Conservation (phyloP, 2,797 vertebrate species). For the Labeo calbasu region DNA sequence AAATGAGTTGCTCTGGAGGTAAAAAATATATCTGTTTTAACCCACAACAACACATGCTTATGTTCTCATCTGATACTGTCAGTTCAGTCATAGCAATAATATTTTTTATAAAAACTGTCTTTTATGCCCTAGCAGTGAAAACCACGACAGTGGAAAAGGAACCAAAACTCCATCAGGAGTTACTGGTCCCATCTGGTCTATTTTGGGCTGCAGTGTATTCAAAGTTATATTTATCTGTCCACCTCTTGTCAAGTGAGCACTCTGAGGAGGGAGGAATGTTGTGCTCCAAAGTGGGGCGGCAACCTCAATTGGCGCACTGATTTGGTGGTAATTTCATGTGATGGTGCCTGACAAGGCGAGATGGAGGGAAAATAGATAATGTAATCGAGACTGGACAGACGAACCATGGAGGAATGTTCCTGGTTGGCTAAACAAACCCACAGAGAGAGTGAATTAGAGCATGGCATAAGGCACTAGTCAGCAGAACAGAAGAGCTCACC, state of each 20-base stretch:
- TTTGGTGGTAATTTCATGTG: slow-evolving; percentile 53
- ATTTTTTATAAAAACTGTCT: background rate
- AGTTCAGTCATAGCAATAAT: background rate
- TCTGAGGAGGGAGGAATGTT: slow-evolving; percentile 33
- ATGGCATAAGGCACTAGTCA: slow-evolving; percentile 33
- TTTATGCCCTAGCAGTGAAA: background rate
- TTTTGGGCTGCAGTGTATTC: slow-evolving; percentile 20
- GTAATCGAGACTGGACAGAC: background rate
- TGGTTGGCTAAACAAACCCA: slow-evolving; percentile 56
- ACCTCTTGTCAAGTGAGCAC: background rate
- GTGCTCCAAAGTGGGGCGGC: background rate
- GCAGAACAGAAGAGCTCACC: background rate
- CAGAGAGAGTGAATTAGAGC: slow-evolving; percentile 58
- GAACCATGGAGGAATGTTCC: slow-evolving; percentile 35
- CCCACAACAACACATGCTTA: background rate
- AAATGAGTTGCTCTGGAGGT: slow-evolving; percentile 70
- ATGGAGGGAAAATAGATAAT: slow-evolving; percentile 1
- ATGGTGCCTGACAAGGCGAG: slow-evolving; percentile 41
- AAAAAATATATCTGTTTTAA: background rate
- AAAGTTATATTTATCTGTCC: slow-evolving; percentile 37
- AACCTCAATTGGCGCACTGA: slow-evolving; percentile 44
- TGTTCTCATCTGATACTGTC: background rate
- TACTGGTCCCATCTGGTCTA: slow-evolving; percentile 68
- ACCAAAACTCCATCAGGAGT: slow-evolving; percentile 14
- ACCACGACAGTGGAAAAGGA: background rate